Conservation (phyloP, 2,113 vertebrate genomes). For the Ranitomeya variabilis region DNA sequence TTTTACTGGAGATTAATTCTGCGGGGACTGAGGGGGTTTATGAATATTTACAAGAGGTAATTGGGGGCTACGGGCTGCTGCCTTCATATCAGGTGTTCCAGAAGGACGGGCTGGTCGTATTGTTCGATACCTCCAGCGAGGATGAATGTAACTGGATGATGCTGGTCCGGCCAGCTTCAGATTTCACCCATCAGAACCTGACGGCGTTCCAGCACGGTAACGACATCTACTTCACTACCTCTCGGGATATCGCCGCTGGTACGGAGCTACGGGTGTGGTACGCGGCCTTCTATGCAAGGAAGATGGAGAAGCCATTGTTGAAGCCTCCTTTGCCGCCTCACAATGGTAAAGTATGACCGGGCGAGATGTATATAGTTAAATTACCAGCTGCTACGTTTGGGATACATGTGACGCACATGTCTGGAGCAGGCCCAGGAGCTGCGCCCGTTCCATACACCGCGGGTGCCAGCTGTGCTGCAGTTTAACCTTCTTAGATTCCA, state of each 20-base stretch:
- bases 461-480: no score
- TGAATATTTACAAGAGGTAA: background rate
- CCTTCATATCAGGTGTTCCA: constrained; percentile 83
- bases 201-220: constrained; percentile 92
- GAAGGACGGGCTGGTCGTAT: constrained; percentile 81
- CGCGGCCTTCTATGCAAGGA: constrained; percentile 96
- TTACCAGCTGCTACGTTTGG: no score
- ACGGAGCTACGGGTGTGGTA: constrained; percentile 96
- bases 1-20: background rate
- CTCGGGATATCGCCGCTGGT: constrained; percentile 88
- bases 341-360: constrained; percentile 66
- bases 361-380: background rate
- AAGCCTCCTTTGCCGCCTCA: constrained; percentile 73
- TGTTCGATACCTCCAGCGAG: constrained; percentile 89
- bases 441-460: no score
- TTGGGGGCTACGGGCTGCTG: background rate
- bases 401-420: no score
- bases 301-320: constrained; percentile 92
- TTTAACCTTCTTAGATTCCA: no score
- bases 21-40: background rate
- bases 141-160: constrained; percentile 99
- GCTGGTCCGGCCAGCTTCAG: constrained; percentile 88
- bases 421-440: no score
- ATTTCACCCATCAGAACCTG: constrained; percentile 90
- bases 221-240: constrained; percentile 95